Evolutionary conservation across 1,140 invertebrate genomes (phyloP).

Genomic region (Magallana angulata): DNA sequence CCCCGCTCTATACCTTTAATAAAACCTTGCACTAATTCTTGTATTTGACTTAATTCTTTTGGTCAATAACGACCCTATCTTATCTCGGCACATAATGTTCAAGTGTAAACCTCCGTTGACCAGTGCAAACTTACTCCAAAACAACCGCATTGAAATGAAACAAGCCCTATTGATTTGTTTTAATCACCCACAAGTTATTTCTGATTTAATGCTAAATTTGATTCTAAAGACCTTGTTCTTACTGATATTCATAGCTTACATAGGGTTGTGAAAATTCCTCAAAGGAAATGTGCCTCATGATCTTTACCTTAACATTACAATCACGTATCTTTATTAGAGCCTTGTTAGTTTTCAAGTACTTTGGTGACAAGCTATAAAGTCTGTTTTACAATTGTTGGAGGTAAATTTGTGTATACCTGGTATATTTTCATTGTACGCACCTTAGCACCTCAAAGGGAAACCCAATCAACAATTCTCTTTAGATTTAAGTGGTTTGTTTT

Average conservation of each 20-base stretch:
- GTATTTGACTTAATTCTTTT: constrained; percentile 38
- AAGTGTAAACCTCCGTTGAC: neutral
- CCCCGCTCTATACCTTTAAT: neutral
- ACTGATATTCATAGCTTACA: neutral
- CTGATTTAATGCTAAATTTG: constrained; percentile 34
- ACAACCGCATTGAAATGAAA: constrained; percentile 3
- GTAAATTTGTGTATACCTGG: neutral
- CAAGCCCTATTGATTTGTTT: neutral
- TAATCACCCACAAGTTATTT: constrained; percentile 13
- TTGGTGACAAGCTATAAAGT: constrained; percentile 23
- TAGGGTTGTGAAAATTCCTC: neutral
- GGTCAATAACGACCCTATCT: constrained; percentile 55
- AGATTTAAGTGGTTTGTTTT: too few species aligned
- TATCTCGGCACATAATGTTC: constrained; percentile 24
- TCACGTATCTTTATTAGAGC: constrained; percentile 3
- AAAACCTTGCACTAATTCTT: constrained; percentile 23
- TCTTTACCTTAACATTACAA: constrained; percentile 6
- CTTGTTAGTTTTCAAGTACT: constrained; percentile 24
- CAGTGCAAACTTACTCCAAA: constrained; percentile 23
- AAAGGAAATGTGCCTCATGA: neutral
- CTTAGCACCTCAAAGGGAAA: neutral
- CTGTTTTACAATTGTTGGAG: neutral
- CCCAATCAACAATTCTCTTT: neutral
- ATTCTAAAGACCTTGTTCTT: constrained; percentile 28
- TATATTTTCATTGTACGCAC: too few species aligned